These are phyloP conservation scores for Eurosta solidaginis DNA, from an alignment of 1,140 invertebrate species.

Conservation along the genomic window DNA sequence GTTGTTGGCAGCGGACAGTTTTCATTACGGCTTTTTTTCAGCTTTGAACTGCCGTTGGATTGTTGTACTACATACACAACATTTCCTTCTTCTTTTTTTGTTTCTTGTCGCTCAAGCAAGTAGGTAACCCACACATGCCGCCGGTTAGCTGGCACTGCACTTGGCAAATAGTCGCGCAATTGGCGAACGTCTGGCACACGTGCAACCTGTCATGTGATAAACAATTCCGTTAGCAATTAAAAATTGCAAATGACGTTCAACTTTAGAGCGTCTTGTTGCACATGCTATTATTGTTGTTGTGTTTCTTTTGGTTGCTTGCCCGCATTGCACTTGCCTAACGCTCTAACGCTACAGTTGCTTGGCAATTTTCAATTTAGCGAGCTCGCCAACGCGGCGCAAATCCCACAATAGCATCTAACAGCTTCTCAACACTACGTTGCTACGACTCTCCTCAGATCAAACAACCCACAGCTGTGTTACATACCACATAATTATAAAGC, in stretches of 20 bases:
- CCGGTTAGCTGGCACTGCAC: not conserved
- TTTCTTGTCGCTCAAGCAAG: not conserved
- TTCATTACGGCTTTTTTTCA: not conserved
- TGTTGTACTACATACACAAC: too few species aligned
- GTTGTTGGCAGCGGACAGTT: not conserved
- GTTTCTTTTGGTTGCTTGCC: not conserved
- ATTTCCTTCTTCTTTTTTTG: not conserved
- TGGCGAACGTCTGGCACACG: constrained; percentile 20
- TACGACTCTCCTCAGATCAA: too few species aligned
- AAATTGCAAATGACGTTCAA: constrained; percentile 17
- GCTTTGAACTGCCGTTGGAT: too few species aligned
- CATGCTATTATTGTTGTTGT: not conserved
- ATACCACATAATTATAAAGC: not conserved
- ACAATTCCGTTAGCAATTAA: constrained; percentile 27
- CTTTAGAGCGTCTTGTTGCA: not conserved
- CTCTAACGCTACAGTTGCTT: too few species aligned
- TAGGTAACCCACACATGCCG: not conserved
- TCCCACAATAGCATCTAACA: not conserved
- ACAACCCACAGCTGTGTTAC: constrained; percentile 5
- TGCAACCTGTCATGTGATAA: not conserved
- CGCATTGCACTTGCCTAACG: not conserved
- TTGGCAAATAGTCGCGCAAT: not conserved
- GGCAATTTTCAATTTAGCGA: constrained; percentile 16
- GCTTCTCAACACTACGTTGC: not conserved
- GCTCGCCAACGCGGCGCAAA: not conserved